A percentile compares a stretch with the other conserved stretches of the same genome.
These are phyloP conservation scores for Merodon equestris DNA, from an alignment of 2,888 invertebrate species.

Conservation along the genomic window DNA sequence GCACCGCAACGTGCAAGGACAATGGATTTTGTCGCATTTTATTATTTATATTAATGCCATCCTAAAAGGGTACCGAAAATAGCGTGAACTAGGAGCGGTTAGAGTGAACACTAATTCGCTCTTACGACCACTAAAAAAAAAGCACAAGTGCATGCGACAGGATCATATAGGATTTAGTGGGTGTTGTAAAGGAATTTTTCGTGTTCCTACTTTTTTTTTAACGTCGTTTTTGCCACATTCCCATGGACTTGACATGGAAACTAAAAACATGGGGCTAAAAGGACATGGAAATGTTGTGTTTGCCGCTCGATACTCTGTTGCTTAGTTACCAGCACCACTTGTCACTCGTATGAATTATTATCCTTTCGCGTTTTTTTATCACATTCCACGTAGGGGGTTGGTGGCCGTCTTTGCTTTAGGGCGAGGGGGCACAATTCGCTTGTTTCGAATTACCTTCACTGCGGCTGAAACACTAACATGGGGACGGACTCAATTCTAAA, in stretches of 20 bases:
- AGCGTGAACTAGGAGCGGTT: no score
- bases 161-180: no score
- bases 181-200: neutral
- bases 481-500: conserved; percentile 43
- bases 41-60: conserved; percentile 1
- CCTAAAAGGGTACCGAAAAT: conserved; percentile 10
- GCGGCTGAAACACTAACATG: conserved; percentile 8
- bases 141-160: neutral
- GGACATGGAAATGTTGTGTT: conserved; percentile 22
- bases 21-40: conserved; percentile 21
- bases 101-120: conserved; percentile 34
- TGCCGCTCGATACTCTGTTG: conserved; percentile 58
- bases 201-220: no score
- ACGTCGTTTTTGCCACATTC: neutral
- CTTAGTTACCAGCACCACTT: conserved; percentile 38
- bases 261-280: conserved; percentile 10
- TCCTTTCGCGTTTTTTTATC: conserved; percentile 2
- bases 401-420: no score
- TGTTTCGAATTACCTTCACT: conserved; percentile 25
- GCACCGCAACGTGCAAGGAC: conserved; percentile 34
- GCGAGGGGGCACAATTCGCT: no score
- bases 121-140: conserved; percentile 42
- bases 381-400: neutral
- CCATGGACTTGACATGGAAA: neutral
- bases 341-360: conserved; percentile 9